Conservation (phyloP, 2,888 invertebrate species). For the Caenorhabditis sp. region DNA sequence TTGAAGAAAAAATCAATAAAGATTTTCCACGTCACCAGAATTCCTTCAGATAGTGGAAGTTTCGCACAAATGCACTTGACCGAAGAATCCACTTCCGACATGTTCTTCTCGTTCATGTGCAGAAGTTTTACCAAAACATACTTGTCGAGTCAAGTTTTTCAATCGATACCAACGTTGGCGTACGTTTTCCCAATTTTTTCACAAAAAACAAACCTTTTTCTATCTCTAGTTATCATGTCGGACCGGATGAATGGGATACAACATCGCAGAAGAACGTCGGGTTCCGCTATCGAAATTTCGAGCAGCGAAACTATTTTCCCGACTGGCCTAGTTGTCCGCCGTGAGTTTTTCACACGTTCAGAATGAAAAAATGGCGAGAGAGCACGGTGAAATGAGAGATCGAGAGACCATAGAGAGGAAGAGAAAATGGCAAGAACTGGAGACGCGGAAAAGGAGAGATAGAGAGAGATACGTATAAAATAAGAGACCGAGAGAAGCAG, state of each 20-base stretch:
- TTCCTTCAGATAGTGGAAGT: conserved; percentile 52
- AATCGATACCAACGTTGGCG: conserved; percentile 44
- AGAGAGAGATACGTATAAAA: no score
- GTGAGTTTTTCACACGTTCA: conserved; percentile 25
- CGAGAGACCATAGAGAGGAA: no score
- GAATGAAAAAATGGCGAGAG: no score
- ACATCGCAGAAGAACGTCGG: conserved; percentile 57
- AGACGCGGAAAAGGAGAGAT: no score
- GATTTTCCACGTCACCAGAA: background rate
- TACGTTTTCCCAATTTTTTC: conserved; percentile 14
- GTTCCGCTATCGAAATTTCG: conserved; percentile 62
- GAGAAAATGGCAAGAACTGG: no score
- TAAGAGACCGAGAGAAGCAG: no score
- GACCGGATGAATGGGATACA: conserved; percentile 59
- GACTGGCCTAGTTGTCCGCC: conserved; percentile 62
- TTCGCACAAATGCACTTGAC: conserved; percentile 50
- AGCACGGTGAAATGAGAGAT: no score
- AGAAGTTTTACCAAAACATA: conserved; percentile 50
- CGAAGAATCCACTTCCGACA: conserved; percentile 30
- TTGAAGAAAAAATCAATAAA: no score
- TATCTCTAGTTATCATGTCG: conserved; percentile 42
- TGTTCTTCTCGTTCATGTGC: conserved; percentile 59
- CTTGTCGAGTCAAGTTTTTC: conserved; percentile 26
- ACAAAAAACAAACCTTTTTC: background rate
- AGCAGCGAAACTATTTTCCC: conserved; percentile 60